phyloP scores from a whole-genome alignment of 2,888 invertebrate genomes.

The Cataglyphis rosenhaueri region DNA sequence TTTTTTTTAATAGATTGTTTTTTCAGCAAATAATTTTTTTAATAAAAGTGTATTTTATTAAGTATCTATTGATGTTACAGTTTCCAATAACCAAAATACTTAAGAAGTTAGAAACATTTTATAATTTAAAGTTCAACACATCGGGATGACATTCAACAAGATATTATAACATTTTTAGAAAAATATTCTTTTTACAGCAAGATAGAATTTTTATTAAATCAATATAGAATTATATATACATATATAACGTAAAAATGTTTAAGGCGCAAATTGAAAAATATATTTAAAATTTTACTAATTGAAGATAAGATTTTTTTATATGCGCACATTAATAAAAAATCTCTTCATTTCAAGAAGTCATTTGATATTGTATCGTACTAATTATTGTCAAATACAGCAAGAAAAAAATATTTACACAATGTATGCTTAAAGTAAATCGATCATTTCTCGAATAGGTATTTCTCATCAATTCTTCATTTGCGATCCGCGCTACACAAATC shows the following conservation, averaged over 20 bases:
- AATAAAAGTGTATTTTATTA: background rate
- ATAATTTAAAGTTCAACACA: background rate
- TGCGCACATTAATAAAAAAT: background rate
- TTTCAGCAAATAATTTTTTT: background rate
- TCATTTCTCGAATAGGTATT: background rate
- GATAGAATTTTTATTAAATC: constrained; percentile 20
- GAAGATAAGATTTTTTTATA: background rate
- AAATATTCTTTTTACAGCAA: constrained; percentile 17
- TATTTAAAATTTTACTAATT: background rate
- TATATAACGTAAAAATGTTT: constrained; percentile 2
- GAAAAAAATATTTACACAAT: constrained; percentile 25
- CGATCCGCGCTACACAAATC: constrained; percentile 65
- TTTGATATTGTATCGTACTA: constrained; percentile 1
- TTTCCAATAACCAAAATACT: background rate
- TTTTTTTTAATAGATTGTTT: background rate
- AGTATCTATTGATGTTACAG: background rate
- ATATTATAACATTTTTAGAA: constrained; percentile 4
- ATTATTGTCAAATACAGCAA: constrained; percentile 45
- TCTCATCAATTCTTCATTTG: constrained; percentile 52
- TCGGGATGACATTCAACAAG: background rate
- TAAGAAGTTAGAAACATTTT: background rate
- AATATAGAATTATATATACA: constrained; percentile 15
- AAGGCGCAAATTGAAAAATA: background rate
- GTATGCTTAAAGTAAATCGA: background rate
- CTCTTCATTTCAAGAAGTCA: background rate